Percentiles rank a stretch among this genome's conserved stretches.
Evolutionary conservation across 2,797 vertebrate genomes (phyloP).

Genomic region (Rhyacichthys aspro): DNA sequence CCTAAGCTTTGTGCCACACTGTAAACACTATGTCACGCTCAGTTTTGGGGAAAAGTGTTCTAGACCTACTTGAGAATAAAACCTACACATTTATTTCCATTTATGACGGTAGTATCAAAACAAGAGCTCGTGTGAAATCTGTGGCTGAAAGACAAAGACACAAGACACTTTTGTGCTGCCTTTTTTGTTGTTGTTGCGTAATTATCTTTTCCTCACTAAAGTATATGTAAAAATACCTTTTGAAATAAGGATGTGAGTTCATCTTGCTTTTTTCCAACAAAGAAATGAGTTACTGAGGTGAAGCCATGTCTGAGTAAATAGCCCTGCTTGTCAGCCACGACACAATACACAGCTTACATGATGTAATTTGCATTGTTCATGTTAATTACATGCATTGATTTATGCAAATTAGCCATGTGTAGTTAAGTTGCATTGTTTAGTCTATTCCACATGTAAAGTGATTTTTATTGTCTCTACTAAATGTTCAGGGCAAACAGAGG

Average conservation of each 20-base stretch:
- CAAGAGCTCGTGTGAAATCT: not conserved
- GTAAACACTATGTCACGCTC: not conserved
- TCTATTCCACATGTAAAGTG: no score
- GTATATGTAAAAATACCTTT: no score
- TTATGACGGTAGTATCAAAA: not conserved
- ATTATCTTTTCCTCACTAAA: no score
- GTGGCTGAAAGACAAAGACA: slow-evolving; percentile 2
- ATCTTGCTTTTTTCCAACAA: not conserved
- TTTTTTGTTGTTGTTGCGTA: no score
- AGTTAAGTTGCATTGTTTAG: no score
- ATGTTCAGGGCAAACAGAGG: no score
- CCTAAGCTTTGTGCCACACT: slow-evolving; percentile 1
- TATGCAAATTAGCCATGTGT: not conserved
- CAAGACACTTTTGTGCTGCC: not conserved
- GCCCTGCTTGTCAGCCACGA: not conserved
- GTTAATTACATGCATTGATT: not conserved
- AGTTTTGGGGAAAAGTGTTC: not conserved
- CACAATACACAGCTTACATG: no score
- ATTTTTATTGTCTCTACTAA: no score
- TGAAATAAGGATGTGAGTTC: not conserved
- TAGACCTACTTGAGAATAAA: not conserved
- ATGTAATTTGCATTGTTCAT: not conserved
- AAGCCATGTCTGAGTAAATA: not conserved
- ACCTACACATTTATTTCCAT: not conserved
- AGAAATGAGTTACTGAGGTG: not conserved